A percentile compares a stretch with the other conserved stretches of the same genome.
These are phyloP conservation scores for Catalaphyllia jardinei DNA, from an alignment of 64 coral and sea anemone genomes.

Conservation along the genomic window DNA sequence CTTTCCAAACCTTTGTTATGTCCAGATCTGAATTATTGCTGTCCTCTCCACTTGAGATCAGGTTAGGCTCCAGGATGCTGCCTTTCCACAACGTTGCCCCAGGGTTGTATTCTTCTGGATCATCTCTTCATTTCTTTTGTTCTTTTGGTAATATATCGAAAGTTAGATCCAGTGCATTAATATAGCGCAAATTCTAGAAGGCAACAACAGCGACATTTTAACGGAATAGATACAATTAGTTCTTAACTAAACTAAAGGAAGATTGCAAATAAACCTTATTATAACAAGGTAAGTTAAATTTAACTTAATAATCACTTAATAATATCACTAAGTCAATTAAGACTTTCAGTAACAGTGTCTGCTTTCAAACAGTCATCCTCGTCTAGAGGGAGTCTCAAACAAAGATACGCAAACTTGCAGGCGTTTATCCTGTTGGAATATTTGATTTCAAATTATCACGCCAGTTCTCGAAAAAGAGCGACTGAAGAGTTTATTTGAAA, in stretches of 20 bases:
- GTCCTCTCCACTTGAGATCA: not conserved
- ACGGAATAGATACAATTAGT: not conserved
- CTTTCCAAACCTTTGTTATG: conserved; percentile 17
- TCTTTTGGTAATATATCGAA: conserved; percentile 19
- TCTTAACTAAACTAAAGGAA: not conserved
- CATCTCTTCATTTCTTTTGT: conserved; percentile 7
- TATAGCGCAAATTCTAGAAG: conserved; percentile 11
- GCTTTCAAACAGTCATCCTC: conserved; percentile 16
- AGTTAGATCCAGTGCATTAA: conserved; percentile 6
- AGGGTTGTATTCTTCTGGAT: conserved; percentile 4
- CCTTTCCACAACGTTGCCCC: not conserved
- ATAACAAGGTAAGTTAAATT: not conserved
- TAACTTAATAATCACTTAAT: not conserved
- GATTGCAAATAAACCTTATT: not conserved
- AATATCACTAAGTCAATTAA: not conserved
- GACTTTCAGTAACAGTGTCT: conserved; percentile 31
- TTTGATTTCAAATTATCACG: conserved; percentile 4
- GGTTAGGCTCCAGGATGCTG: not conserved
- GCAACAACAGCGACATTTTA: not conserved
- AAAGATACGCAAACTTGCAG: conserved; percentile 1
- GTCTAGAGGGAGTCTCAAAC: not conserved
- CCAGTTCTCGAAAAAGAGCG: not conserved
- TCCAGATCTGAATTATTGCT: conserved; percentile 2
- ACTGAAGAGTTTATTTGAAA: conserved; percentile 14
- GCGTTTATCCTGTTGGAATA: not conserved